These are phyloP conservation scores for Enteromius anoplus DNA, from an alignment of 2,797 vertebrate species.

Conservation along the genomic window DNA sequence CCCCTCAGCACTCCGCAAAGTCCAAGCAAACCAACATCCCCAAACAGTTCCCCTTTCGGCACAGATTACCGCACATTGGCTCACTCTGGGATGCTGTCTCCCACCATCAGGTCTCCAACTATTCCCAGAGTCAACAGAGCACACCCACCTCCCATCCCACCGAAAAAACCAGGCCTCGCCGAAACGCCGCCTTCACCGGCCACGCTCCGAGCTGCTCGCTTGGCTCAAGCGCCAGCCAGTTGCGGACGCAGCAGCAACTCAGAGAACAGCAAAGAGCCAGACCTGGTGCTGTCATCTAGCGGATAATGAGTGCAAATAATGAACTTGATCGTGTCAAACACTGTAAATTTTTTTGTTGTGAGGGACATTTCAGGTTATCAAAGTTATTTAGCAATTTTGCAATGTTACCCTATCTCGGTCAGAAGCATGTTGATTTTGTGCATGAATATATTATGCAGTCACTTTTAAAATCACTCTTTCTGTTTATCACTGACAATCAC, in stretches of 20 bases:
- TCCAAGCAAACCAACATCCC: slow-evolving; percentile 77
- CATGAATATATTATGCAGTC: slow-evolving; percentile 4
- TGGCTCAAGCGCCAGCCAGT: slow-evolving; percentile 79
- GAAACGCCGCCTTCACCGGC: slow-evolving; percentile 84
- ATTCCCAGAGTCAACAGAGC: slow-evolving; percentile 89
- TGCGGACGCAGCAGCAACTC: slow-evolving; percentile 81
- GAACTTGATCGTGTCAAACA: slow-evolving; percentile 30
- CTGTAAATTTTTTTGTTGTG: slow-evolving; percentile 6
- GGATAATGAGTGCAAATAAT: slow-evolving; percentile 74
- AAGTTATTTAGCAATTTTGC: neutral
- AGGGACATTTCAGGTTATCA: slow-evolving; percentile 6
- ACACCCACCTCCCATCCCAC: slow-evolving; percentile 93
- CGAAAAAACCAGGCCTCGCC: slow-evolving; percentile 91
- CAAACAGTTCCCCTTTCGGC: slow-evolving; percentile 84
- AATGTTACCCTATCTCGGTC: slow-evolving; percentile 5
- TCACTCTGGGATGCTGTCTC: slow-evolving; percentile 76
- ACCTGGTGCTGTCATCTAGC: slow-evolving; percentile 88
- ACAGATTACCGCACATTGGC: slow-evolving; percentile 84
- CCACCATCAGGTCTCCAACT: slow-evolving; percentile 88
- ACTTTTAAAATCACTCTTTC: neutral
- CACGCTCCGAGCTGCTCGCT: slow-evolving; percentile 73
- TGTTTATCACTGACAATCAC: slow-evolving; percentile 29
- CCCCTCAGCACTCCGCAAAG: slow-evolving; percentile 83
- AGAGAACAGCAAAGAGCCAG: slow-evolving; percentile 89
- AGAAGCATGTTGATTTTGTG: slow-evolving; percentile 39